Evolutionary conservation across 2,113 vertebrate genomes (phyloP).

Genomic region (Dromiciops gliroides): DNA sequence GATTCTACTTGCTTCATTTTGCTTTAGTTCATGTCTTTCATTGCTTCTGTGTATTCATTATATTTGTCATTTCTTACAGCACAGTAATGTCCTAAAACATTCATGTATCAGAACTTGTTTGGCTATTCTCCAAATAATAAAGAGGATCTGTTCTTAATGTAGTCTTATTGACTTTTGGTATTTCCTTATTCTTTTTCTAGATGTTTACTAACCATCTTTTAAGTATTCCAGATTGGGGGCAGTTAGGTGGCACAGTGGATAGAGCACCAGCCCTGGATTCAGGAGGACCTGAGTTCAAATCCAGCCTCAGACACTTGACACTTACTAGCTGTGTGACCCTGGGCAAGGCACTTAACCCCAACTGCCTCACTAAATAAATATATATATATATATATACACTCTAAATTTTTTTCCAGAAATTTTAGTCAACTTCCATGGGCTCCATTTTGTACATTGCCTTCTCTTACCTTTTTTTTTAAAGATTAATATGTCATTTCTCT

Average conservation of each 20-base stretch:
- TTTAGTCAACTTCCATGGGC: not conserved
- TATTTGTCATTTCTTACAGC: not conserved
- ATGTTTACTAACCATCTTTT: not conserved
- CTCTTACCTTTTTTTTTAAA: not conserved
- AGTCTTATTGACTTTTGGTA: not conserved
- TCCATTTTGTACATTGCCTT: not conserved
- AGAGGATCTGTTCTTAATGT: not conserved
- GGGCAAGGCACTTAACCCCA: too few relatives aligned
- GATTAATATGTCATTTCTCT: not conserved
- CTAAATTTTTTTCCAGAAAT: not conserved
- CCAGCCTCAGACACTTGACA: too few relatives aligned
- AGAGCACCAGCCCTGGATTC: too few relatives aligned
- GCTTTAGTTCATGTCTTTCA: not conserved
- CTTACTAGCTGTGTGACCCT: too few relatives aligned
- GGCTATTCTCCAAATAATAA: not conserved
- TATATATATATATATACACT: too few relatives aligned
- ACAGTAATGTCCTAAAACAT: not conserved
- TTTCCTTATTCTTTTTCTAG: not conserved
- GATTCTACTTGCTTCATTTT: not conserved
- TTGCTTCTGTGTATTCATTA: not conserved
- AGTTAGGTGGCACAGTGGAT: too few relatives aligned
- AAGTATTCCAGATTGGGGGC: not conserved
- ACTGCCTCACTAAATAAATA: too few relatives aligned
- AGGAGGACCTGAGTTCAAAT: too few relatives aligned
- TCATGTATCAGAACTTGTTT: not conserved